Percentiles rank a stretch among this genome's conserved stretches.
Evolutionary conservation across 1,140 invertebrate genomes (phyloP).

Genomic region (Reticulitermes speratus): DNA sequence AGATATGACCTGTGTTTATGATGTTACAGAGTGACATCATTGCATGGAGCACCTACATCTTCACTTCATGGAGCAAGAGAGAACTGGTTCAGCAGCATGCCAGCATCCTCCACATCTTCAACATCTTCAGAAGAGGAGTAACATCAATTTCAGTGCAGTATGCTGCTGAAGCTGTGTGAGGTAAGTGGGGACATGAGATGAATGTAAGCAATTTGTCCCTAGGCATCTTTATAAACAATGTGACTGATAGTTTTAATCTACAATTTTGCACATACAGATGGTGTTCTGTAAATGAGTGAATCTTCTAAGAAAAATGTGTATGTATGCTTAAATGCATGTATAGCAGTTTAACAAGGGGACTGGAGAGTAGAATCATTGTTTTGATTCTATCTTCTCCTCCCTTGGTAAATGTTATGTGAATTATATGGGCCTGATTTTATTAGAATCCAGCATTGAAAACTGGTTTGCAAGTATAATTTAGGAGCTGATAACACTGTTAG

Average conservation of each 20-base stretch:
- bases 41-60: constrained; percentile 23
- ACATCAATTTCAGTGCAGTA: not conserved
- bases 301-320: not conserved
- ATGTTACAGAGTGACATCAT: constrained; percentile 8
- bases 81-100: constrained; percentile 65
- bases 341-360: not conserved
- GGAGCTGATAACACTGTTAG: too few relatives aligned
- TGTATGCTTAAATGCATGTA: not conserved
- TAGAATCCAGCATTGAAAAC: not conserved
- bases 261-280: not conserved
- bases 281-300: not conserved
- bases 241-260: not conserved
- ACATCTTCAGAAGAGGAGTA: constrained; percentile 51
- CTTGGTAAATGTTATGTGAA: not conserved
- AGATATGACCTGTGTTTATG: not conserved
- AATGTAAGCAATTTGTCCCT: too few relatives aligned
- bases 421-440: not conserved
- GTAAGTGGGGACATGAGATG: not conserved
- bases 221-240: not conserved
- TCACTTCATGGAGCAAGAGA: constrained; percentile 53
- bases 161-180: not conserved
- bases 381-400: not conserved
- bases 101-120: constrained; percentile 55
- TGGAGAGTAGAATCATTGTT: not conserved
- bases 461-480: not conserved